Evolutionary conservation across 1,140 invertebrate genomes (phyloP).

Genomic region (Penaeus japonicus): DNA sequence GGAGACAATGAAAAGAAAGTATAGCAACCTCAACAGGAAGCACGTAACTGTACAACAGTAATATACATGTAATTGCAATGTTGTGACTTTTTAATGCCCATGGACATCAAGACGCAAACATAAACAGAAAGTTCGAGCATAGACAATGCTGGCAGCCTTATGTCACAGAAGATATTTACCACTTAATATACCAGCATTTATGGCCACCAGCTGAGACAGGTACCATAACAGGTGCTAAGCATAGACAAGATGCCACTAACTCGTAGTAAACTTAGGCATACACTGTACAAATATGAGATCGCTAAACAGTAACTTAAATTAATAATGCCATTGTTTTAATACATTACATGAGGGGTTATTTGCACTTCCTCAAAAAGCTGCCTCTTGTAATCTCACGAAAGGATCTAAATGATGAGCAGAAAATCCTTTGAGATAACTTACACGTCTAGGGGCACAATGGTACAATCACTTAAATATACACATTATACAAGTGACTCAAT

Average conservation of each 20-base stretch:
- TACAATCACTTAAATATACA: neutral
- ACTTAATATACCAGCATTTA: neutral
- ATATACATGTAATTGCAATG: too few species aligned
- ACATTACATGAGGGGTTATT: constrained; percentile 38
- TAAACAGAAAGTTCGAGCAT: constrained; percentile 1
- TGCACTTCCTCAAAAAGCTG: constrained; percentile 37
- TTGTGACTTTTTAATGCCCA: too few species aligned
- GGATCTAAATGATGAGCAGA: constrained; percentile 11
- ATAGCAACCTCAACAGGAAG: too few species aligned
- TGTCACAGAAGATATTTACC: neutral
- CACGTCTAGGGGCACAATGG: neutral
- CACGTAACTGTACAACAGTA: too few species aligned
- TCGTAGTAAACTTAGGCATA: constrained; percentile 39
- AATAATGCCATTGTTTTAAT: constrained; percentile 48
- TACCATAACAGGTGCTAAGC: constrained; percentile 34
- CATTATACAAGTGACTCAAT: neutral
- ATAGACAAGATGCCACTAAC: constrained; percentile 21
- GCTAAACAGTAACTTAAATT: constrained; percentile 43
- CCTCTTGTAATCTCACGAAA: constrained; percentile 7
- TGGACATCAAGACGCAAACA: neutral
- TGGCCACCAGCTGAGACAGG: constrained; percentile 33
- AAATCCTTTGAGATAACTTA: constrained; percentile 3
- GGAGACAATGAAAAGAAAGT: too few species aligned
- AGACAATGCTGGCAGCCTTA: constrained; percentile 14
- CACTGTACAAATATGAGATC: constrained; percentile 46